phyloP scores from a whole-genome alignment of 2,888 invertebrate genomes.

The Leptinotarsa juncta region DNA sequence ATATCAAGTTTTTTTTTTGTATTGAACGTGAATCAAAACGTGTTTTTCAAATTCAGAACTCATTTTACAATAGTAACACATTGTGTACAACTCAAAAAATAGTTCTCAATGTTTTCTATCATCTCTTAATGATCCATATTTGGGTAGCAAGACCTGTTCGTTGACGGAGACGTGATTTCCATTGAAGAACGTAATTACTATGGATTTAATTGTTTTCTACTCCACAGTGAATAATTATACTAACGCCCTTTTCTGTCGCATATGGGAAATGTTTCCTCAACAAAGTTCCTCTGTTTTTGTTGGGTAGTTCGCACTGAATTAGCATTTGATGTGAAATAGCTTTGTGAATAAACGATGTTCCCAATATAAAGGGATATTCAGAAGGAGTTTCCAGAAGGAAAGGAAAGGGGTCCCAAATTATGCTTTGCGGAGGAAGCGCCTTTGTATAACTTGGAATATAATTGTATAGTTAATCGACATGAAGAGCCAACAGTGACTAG shows the following conservation, averaged over 20 bases:
- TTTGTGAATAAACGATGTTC: conserved; percentile 40
- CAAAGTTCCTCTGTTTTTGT: conserved; percentile 12
- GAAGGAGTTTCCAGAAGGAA: conserved; percentile 35
- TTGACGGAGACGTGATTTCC: no score
- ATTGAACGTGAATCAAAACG: no score
- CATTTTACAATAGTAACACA: no score
- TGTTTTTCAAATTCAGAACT: no score
- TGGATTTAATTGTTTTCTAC: neutral
- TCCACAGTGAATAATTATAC: neutral
- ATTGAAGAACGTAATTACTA: no score
- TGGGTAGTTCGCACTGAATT: conserved; percentile 21
- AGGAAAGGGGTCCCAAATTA: conserved; percentile 34
- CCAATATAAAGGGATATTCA: conserved; percentile 36
- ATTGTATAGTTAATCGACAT: conserved; percentile 35
- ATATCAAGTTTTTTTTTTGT: no score
- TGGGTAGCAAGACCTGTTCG: no score
- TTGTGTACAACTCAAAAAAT: no score
- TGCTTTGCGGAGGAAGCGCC: conserved; percentile 33
- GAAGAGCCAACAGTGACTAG: conserved; percentile 25
- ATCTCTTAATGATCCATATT: no score
- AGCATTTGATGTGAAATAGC: conserved; percentile 36
- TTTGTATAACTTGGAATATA: conserved; percentile 36
- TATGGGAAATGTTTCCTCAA: conserved; percentile 14
- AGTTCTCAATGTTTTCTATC: no score
- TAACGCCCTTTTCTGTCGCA: neutral